Percentiles rank a stretch among this genome's conserved stretches.
These are phyloP conservation scores for Charina bottae DNA, from an alignment of 2,113 vertebrate genomes.

Conservation along the genomic window DNA sequence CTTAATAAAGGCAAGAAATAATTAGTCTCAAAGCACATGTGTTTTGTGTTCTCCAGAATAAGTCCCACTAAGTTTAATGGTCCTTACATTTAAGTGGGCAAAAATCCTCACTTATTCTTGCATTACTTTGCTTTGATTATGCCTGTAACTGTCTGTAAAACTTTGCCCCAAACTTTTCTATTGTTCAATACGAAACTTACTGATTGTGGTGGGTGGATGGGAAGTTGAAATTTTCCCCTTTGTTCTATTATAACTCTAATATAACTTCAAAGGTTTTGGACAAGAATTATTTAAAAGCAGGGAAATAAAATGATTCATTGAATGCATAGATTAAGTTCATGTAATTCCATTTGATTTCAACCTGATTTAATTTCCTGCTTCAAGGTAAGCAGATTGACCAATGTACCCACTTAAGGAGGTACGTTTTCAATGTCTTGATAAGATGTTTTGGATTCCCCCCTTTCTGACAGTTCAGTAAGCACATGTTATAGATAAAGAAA, in stretches of 20 bases:
- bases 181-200: background rate
- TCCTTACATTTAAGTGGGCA: background rate
- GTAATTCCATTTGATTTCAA: background rate
- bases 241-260: background rate
- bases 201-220: background rate
- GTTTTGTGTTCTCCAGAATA: background rate
- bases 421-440: background rate
- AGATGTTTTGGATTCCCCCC: background rate
- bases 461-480: background rate
- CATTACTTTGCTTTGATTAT: background rate
- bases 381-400: background rate
- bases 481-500: background rate
- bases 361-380: background rate
- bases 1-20: constrained; percentile 30
- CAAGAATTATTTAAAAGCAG: background rate
- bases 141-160: background rate
- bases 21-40: constrained; percentile 16
- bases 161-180: background rate
- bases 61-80: background rate
- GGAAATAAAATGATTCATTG: background rate
- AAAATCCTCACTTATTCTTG: constrained; percentile 3
- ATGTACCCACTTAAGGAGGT: background rate
- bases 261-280: background rate
- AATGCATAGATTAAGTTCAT: background rate
- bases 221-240: background rate